Evolutionary conservation across 2,888 invertebrate genomes (phyloP), one percentile per base, ranked within the genome.

Genomic region (Phytoseiulus persimilis): DNA sequence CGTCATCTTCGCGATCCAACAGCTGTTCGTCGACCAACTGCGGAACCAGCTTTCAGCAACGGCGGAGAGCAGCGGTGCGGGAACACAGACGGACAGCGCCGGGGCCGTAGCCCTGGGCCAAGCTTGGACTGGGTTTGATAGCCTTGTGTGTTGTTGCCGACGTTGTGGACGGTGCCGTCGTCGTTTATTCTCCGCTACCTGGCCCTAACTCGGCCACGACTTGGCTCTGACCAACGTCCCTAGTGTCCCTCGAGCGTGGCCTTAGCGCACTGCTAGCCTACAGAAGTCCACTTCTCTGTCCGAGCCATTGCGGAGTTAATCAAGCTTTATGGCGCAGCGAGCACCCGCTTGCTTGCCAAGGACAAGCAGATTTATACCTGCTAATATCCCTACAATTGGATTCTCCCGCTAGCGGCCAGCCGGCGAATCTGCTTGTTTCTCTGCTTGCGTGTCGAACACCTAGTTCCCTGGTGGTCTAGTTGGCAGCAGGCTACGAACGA

Each of bases 311-410:
- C 32, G 45, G 87, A n/a, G 87, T 87, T 87, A 87, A 87, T 87
- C 33, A 87, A 87, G 87, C 87, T 87, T 87, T 87, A 87, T 87
- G 87, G 87, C 87, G 28, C 39, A 14, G 33, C 32, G 33, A 33
- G 87, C 87, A 45, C 39, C 9, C 39, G 32, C 87, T 32, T n/a
- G 33, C 32, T 33, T 23, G 33, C 33, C 31, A 87, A 32, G 32
- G 32, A 87, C 87, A 87, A 87, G 33, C 87, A 87, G 87, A 87
- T 87, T 87, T 87, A 87, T 87, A 32, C 87, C 87, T 87, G 87
- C 87, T 87, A 87, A 87, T 87, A 87, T 87, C 87, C 87, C 87
- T 32, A 32, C 87, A 87, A 87, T 87, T 87, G 87, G 87, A 32
- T 87, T 33, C 45, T n/a, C 45, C 5, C 39, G 39, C 87, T 87